Evolutionary conservation across 1,140 invertebrate genomes (phyloP), one percentile per base, ranked within the genome.

Genomic region (Phortica variegata): DNA sequence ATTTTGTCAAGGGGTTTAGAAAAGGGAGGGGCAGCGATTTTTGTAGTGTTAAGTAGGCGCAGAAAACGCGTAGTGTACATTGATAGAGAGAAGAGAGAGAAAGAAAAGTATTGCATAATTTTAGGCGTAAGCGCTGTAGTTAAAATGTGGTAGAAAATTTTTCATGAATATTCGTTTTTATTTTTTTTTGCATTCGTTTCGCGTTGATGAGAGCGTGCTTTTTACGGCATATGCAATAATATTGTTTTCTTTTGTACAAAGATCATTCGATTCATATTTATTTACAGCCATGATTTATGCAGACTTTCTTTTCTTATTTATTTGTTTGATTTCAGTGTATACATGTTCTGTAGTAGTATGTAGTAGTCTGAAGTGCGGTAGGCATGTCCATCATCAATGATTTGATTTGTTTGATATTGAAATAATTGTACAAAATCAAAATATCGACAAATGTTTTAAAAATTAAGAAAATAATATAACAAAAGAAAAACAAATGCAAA

Each of bases 91-190:
- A 26, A 26, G 10, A 26, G 23, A 26, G 23, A 26, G 10, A 26
- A 6, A 26, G 23, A 26, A 26, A n/a, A n/a, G n/a, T n/a, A n/a
- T 48, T 49, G 29, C 40, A 43, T 65, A 52, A 52, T 56, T 55
- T 58, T 37, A 54, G 52, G 61, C 56, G 53, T n/a, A n/a, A n/a
- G n/a, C n/a, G n/a, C n/a, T n/a, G 23, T 26, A 26, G 10, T 6
- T 5, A 26, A 26, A 26, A 26, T 26, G 23, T 26, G 23, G 10
- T 6, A 26, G 23, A 68, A 68, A 62, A 47, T 68, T 63, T 69
- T 63, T 68, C 63, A 69, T 65, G 65, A 68, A 68, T 70, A 68
- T 56, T 55, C 52, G 8, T 16, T 40, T 9, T 40, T 61, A 15
- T 49, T 50, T 62, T 65, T 49, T 48, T 44, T 50, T 59, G 32